Percentiles rank a stretch among this genome's conserved stretches.
phyloP scores from a whole-genome alignment of 1,140 invertebrate genomes.

The Mycetomoellerius zeteki region DNA sequence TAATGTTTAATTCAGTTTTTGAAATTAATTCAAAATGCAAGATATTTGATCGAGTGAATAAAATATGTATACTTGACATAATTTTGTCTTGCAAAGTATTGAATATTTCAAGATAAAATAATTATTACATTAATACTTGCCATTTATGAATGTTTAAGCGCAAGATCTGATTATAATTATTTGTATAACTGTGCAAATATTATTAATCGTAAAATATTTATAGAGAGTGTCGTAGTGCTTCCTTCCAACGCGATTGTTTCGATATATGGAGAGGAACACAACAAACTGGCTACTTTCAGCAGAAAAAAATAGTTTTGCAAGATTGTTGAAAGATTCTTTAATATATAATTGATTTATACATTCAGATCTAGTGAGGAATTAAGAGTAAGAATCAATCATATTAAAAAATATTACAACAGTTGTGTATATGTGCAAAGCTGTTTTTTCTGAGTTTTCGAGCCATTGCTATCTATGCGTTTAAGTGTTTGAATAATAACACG shows the following conservation, averaged over 20 bases:
- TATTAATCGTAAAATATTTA: background rate
- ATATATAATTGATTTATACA: too few species aligned
- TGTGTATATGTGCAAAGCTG: too few species aligned
- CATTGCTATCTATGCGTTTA: background rate
- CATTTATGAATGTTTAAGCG: background rate
- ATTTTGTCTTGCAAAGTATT: background rate
- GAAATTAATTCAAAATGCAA: background rate
- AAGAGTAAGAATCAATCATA: too few species aligned
- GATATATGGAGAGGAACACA: background rate
- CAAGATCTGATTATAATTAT: background rate
- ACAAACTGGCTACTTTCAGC: background rate
- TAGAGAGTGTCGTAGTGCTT: background rate
- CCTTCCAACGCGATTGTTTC: background rate
- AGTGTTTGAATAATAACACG: background rate
- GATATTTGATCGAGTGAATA: background rate
- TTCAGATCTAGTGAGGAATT: too few species aligned
- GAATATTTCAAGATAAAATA: background rate
- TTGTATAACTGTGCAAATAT: background rate
- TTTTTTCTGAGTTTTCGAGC: too few species aligned
- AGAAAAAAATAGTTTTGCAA: too few species aligned
- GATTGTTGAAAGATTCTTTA: too few species aligned
- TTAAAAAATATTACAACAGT: too few species aligned
- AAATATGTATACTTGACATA: background rate
- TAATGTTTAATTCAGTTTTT: background rate
- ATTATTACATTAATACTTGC: background rate